Base-by-base conservation (phyloP, 1,140 invertebrate genomes). In the Drosophila ohnishii region DNA sequence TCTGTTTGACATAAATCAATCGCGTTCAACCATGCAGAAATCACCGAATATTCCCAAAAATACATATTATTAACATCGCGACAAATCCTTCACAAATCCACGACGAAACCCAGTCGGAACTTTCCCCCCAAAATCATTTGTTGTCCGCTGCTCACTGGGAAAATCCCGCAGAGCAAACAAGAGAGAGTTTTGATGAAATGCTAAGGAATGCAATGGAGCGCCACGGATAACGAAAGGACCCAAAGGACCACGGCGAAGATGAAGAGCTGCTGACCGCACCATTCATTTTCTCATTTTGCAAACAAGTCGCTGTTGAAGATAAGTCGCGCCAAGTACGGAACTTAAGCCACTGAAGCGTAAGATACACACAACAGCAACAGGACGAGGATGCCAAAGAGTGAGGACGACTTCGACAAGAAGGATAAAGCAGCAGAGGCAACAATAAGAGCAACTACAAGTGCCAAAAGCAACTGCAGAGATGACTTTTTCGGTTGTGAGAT, bases 201-300 rank as follows among this genome's bases (percentile, higher is more conserved):
- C 34, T 44, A 19, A 42, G 35, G 30, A 71, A 70, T 71, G 50
- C 65, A 58, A 40, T 35, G 67, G 34, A 71, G 35, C 65, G 62
- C 30, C 65, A 35, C 2, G 37, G 61, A 69, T 86, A 63, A 78
- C 45, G 61, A 66, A 86, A 75, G 60, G 19, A 34, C 7, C 32
- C 45, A 32, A 34, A 45, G 34, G 44, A 32, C 34, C n/a, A 34
- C 11, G 32, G 34, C 34, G 25, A 63, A 66, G 50, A 76, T 76
- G 67, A 67, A 60, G 75, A 62, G 78, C 75, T 72, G 75, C 82
- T 86, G 83, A 86, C 83, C 83, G 83, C 83, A 87, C 83, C 79
- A 86, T 87, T 87, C 83, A 86, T 87, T 86, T 88, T 77, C 61
- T 73, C 83, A 83, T 87, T 86, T 87, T 76, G 81, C 83, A 86